A percentile compares a stretch with the other conserved stretches of the same genome.
phyloP scores from a whole-genome alignment of 2,888 invertebrate species.

The Noctua fimbriata region DNA sequence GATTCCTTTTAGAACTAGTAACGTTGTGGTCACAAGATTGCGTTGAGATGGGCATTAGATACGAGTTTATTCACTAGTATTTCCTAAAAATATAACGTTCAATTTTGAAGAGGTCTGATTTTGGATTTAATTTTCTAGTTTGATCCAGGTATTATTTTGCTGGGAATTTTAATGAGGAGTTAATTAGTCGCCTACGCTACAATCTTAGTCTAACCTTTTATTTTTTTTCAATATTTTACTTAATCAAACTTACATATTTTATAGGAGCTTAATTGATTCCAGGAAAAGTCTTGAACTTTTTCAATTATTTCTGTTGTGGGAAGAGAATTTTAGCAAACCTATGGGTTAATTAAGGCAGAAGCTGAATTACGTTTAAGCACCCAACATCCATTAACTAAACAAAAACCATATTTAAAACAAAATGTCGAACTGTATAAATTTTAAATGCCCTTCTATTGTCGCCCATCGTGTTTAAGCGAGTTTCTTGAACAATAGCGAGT shows the following conservation, averaged over 20 bases:
- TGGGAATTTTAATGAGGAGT: not conserved
- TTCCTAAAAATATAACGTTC: not conserved
- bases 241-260: not conserved
- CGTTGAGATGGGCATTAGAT: not conserved
- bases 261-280: not conserved
- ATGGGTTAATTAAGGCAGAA: constrained; percentile 20
- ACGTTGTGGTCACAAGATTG: constrained; percentile 31
- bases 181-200: not conserved
- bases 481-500: constrained; percentile 71
- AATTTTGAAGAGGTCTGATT: not conserved
- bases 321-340: not conserved
- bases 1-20: constrained; percentile 29
- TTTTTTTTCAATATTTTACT: not conserved
- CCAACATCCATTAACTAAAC: constrained; percentile 37
- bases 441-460: constrained; percentile 63
- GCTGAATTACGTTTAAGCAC: constrained; percentile 36
- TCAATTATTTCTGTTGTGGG: not conserved
- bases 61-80: not conserved
- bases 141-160: not conserved
- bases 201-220: not conserved
- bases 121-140: not conserved
- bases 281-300: constrained; percentile 2
- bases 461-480: constrained; percentile 67
- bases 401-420: constrained; percentile 57
- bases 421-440: constrained; percentile 67